Evolutionary conservation across 2,113 vertebrate species (phyloP), one percentile per base, ranked within the genome.

Genomic region (Microtus pennsylvanicus): DNA sequence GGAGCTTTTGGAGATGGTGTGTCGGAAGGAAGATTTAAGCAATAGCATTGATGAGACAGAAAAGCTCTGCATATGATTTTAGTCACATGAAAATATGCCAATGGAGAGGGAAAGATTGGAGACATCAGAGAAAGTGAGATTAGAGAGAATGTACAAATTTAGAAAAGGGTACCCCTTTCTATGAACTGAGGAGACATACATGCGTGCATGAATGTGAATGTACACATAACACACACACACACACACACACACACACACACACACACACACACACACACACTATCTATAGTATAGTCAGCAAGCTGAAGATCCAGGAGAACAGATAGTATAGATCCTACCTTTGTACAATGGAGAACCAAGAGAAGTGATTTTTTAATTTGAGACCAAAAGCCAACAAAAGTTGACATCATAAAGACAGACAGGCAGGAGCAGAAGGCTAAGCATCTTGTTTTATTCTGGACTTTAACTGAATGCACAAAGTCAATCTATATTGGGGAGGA

Each of bases 381-480:
- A 89, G 24, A 70, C 1, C 33, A 90, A 94, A 94, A 9, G 11
- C 16, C 69, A 42, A 28, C 67, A 85, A 94, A 90, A 72, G 3
- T 1, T 24, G 50, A 65, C 58, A 33, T 91, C 28, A 7, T 63
- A 72, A 95, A 92, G 82, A 13, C 13, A 85, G 55, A 45, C 30
- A 85, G 12, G 12, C 11, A 72, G 24, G 61, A 89, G 50, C 19
- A 33, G 30, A 42, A 83, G 42, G 10, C 11, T 69, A 50, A 83
- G 24, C 12, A 28, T 63, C 89, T 91, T 87, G 35, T 93, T 95
- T 80, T 94, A 55, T 89, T 90, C 28, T 47, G 30, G 45, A 14
- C 33, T 93, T 93, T 14, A 77, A 21, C 28, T 77, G 24, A 77
- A 42, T 97, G 22, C n/a, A 58, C n/a, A 8, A 89, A 5, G 22